Evolutionary conservation across 1,140 invertebrate genomes (phyloP).

Genomic region (Drosophila mayri): DNA sequence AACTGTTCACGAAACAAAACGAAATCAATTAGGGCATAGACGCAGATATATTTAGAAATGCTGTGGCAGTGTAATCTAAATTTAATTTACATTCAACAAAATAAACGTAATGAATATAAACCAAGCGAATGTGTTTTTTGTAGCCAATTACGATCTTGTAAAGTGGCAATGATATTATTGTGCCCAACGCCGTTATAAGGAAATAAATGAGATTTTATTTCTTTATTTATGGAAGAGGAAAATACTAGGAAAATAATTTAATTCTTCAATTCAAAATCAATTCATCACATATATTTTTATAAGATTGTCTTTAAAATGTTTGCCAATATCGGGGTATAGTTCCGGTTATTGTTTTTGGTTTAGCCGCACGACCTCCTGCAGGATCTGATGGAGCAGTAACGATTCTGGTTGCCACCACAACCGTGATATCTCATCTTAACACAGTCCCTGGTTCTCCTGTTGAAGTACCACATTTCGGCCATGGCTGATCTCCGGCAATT

Average conservation of each 20-base stretch:
- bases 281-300: background rate
- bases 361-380: conserved; percentile 7
- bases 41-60: conserved; percentile 55
- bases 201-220: too few relatives aligned
- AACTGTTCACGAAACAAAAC: conserved; percentile 66
- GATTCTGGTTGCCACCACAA: conserved; percentile 16
- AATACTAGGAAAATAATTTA: background rate
- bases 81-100: conserved; percentile 66
- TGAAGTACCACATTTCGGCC: conserved; percentile 3
- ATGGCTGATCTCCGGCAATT: background rate
- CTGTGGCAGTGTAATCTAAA: conserved; percentile 68
- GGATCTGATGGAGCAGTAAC: conserved; percentile 8
- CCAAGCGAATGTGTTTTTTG: background rate
- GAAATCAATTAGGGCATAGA: conserved; percentile 73
- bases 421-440: conserved; percentile 12
- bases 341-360: background rate
- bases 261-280: background rate
- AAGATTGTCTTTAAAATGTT: background rate
- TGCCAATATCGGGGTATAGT: background rate
- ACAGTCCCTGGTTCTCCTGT: background rate
- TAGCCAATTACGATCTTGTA: background rate
- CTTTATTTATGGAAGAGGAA: too few relatives aligned
- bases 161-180: too few relatives aligned
- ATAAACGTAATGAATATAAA: conserved; percentile 65
- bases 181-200: too few relatives aligned